Base-by-base conservation (phyloP, 2,797 vertebrate species). In the Chiloscyllium punctatum region DNA sequence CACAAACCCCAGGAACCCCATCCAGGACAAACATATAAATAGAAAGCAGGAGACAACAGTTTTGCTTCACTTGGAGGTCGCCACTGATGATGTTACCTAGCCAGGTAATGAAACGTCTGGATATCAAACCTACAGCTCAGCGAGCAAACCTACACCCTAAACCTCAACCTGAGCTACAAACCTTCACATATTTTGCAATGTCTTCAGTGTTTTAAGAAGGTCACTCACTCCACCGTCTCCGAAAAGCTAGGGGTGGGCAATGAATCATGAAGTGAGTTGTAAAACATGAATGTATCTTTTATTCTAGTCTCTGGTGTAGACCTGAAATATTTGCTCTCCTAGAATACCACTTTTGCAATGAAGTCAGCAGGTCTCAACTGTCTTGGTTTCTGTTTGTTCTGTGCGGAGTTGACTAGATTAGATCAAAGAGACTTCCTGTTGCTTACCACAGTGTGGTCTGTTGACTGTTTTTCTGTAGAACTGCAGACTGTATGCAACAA, bases 401-500 rank as follows among this genome's bases (percentile, higher is more conserved):
- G n/a, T 69, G 66, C 42, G 62, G 62, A 11, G 66, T 42, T 7
- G n/a, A 69, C 66, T 42, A 92, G 66, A 37, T 92, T 92, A 68
- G n/a, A 92, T 23, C 66, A 92, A 37, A 66, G 87, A 25, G n/a
- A 69, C n/a, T 69, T 69, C 69, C 94, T 77, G 15, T 95, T 33
- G 25, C 42, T 95, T 48, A 72, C 27, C 94, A 15, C 48, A 15
- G 25, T 74, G 9, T 25, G 48, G 71, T 95, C 42, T 95, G 16
- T 77, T 23, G 72, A 42, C 48, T 95, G 71, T 96, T 96, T 96
- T 96, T 96, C 1, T 37, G 84, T 97, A 99, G 99, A 98, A 97
- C 86, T 99, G 98, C 97, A 98, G 99, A 95, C 96, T 99, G 57
- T 99, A 99, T 16, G 99, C 98, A 96, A 99, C 99, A 96, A 99